Conservation (phyloP, 2,797 vertebrate genomes). For the Numenius phaeopus region DNA sequence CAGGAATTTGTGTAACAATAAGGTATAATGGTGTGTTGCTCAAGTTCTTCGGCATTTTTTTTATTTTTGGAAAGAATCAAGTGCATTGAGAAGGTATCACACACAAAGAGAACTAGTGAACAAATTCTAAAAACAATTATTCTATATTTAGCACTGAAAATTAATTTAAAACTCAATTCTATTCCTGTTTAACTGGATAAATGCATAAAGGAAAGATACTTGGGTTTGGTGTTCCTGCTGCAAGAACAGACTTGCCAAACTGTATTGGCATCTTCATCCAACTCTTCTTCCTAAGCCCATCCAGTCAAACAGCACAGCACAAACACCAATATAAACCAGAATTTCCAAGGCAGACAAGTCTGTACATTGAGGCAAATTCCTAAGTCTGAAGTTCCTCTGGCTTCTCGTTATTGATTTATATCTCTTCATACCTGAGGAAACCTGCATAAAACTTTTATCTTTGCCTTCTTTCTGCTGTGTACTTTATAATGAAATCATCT, state of each 20-base stretch:
- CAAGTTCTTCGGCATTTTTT: background rate
- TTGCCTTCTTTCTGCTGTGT: background rate
- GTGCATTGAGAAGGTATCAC: background rate
- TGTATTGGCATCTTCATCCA: background rate
- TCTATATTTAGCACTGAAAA: background rate
- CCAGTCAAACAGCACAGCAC: background rate
- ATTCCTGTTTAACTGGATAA: background rate
- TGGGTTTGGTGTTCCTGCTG: background rate
- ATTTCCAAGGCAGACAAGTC: background rate
- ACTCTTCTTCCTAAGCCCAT: background rate
- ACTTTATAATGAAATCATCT: background rate
- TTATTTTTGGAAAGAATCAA: background rate
- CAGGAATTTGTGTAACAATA: background rate
- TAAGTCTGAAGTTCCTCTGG: background rate
- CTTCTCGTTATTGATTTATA: background rate
- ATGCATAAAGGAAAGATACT: background rate
- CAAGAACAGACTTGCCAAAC: background rate
- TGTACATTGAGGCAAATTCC: background rate
- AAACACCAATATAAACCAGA: fast-evolving
- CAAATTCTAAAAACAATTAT: background rate
- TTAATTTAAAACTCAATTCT: background rate
- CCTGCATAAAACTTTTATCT: background rate
- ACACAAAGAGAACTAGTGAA: background rate
- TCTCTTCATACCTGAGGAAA: background rate
- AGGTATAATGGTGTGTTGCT: background rate